These are phyloP conservation scores for Rhynchotus rufescens DNA, from an alignment of 2,797 vertebrate species.

Conservation along the genomic window DNA sequence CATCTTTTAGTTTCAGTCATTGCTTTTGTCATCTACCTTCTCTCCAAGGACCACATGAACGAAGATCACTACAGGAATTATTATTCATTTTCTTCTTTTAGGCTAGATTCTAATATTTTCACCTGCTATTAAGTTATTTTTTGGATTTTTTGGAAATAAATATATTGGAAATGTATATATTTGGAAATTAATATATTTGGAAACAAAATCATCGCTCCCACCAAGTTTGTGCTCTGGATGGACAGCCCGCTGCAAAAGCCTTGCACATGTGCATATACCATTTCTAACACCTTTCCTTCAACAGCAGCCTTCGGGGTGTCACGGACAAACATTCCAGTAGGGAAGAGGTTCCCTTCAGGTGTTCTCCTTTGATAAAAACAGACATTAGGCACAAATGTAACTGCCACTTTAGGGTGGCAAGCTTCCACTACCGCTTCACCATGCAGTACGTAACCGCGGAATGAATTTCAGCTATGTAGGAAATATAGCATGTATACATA, in stretches of 20 bases:
- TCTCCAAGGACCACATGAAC: background rate
- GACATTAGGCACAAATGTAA: slow-evolving; percentile 1
- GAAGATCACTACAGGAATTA: background rate
- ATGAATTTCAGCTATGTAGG: background rate
- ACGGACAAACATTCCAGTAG: background rate
- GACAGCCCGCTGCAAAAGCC: background rate
- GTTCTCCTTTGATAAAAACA: background rate
- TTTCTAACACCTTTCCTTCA: background rate
- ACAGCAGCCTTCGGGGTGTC: background rate
- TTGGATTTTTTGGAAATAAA: background rate
- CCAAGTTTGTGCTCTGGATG: background rate
- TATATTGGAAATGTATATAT: too few relatives aligned
- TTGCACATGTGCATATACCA: background rate
- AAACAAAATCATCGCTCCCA: background rate
- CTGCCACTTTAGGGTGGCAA: background rate
- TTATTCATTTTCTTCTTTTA: background rate
- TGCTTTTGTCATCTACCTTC: background rate
- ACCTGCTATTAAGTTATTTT: background rate
- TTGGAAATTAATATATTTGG: background rate
- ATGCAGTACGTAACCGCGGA: background rate
- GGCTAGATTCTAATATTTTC: background rate
- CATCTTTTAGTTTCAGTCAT: slow-evolving; percentile 19
- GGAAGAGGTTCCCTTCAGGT: background rate
- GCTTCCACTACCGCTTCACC: background rate
- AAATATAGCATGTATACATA: background rate